Conservation (phyloP, 2,797 vertebrate species). For the Erithacus rubecula region DNA sequence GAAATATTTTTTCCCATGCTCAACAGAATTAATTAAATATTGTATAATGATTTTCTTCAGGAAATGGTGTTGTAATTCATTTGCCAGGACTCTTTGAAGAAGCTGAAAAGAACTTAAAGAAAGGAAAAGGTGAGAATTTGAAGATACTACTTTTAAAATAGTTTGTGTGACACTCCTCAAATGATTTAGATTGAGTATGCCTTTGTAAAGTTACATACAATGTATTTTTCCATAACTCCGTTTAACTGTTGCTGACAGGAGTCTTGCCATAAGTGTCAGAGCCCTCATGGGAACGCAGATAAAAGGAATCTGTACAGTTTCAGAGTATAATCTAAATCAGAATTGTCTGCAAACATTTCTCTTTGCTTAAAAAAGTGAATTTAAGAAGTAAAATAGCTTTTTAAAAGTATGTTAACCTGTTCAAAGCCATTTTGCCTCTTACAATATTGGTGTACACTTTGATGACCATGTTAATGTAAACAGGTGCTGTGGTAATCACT, state of each 20-base stretch:
- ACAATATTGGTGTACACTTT: not conserved
- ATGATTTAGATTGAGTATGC: not conserved
- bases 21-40: not conserved
- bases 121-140: conserved; percentile 88
- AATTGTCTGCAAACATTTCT: not conserved
- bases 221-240: not conserved
- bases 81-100: conserved; percentile 97
- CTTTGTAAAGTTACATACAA: not conserved
- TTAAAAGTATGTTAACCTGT: not conserved
- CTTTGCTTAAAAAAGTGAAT: not conserved
- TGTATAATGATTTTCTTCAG: conserved; percentile 70
- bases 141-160: not conserved
- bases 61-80: conserved; percentile 98
- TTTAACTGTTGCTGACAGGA: not conserved
- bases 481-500: not conserved
- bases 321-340: not conserved
- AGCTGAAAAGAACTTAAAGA: conserved; percentile 91
- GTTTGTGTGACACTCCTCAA: not conserved
- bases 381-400: not conserved
- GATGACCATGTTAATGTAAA: not conserved
- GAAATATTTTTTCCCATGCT: not conserved
- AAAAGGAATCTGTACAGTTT: not conserved
- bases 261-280: not conserved
- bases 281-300: not conserved
- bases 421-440: not conserved